Base-by-base conservation (phyloP, 2,888 invertebrate genomes). In the Auanema freiburgensis region DNA sequence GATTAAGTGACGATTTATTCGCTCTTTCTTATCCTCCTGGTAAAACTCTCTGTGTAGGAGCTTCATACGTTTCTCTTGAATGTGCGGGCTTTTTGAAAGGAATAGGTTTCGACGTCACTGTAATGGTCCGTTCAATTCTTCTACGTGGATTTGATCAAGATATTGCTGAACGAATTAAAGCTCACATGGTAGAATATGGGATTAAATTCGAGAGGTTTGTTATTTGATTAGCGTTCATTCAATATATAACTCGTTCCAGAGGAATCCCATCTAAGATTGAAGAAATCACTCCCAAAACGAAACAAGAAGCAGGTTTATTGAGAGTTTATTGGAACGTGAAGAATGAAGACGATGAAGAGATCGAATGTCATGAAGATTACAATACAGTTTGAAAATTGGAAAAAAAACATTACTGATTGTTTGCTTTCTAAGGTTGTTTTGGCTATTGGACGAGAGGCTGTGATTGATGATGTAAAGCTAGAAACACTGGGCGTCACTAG, bases 401-500 rank as follows among this genome's bases (percentile, higher is more conserved):
- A 10, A 16, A 21, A 43, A 18, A 14, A 16, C 21, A 16, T 61
- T 59, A 12, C 40, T 3, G 59, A 24, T 24, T 40, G 16, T 18
- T 50, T 24, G n/a, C 25, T 21, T 52, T 75, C 78, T 24, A 74
- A 86, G 86, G 86, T 89, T 44, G 66, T 89, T 44, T 83, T 88
- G 69, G 88, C 87, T 10, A 85, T 88, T 63, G 89, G 89, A 1
- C 83, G 89, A 59, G 86, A 87, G 70, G 87, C 89, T 0, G 86
- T 86, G 71, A 89, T 88, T 0, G 71, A 79, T 21, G 84, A 84
- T 41, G 77, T 89, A 12, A 85, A 85, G 25, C 85, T 93, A 63
- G 88, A 89, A 12, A 89, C 89, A 52, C 90, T 90, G 8, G 92
- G 92, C 1, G 88, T 95, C 21, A 80, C 89, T n/a, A 52, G 67